These are phyloP conservation scores for Threskiornis aethiopicus DNA, from an alignment of 2,797 vertebrate genomes.

Conservation along the genomic window DNA sequence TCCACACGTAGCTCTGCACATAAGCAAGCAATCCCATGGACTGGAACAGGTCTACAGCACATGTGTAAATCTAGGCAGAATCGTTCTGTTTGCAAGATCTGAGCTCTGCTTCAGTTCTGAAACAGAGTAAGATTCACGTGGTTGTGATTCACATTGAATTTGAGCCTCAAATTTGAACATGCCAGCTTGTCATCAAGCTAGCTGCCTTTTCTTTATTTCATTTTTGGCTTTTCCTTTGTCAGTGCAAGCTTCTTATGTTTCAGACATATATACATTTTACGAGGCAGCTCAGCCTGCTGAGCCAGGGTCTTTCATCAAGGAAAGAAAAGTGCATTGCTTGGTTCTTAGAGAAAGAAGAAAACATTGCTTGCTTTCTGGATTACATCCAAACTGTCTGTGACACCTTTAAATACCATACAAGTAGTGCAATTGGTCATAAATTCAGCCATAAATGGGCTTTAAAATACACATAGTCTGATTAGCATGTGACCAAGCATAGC, in stretches of 20 bases:
- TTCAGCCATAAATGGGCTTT: constrained; percentile 44
- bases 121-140: constrained; percentile 22
- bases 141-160: constrained; percentile 52
- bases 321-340: constrained; percentile 31
- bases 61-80: neutral
- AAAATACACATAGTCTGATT: constrained; percentile 46
- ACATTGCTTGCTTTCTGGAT: constrained; percentile 48
- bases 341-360: constrained; percentile 59
- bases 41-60: neutral
- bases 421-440: constrained; percentile 30
- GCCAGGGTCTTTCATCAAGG: constrained; percentile 57
- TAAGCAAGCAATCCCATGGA: neutral
- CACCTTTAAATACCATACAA: constrained; percentile 53
- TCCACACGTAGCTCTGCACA: neutral
- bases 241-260: constrained; percentile 48
- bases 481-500: neutral
- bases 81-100: neutral
- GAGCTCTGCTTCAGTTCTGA: neutral
- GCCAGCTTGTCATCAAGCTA: constrained; percentile 53
- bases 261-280: constrained; percentile 7
- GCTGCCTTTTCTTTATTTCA: constrained; percentile 29
- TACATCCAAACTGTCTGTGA: constrained; percentile 49
- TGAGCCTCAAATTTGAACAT: constrained; percentile 36
- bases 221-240: constrained; percentile 49
- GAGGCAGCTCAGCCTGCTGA: constrained; percentile 4